Percentiles rank a stretch among this genome's conserved stretches.
phyloP scores from a whole-genome alignment of 2,113 vertebrate species.

The Synodontis membranacea region DNA sequence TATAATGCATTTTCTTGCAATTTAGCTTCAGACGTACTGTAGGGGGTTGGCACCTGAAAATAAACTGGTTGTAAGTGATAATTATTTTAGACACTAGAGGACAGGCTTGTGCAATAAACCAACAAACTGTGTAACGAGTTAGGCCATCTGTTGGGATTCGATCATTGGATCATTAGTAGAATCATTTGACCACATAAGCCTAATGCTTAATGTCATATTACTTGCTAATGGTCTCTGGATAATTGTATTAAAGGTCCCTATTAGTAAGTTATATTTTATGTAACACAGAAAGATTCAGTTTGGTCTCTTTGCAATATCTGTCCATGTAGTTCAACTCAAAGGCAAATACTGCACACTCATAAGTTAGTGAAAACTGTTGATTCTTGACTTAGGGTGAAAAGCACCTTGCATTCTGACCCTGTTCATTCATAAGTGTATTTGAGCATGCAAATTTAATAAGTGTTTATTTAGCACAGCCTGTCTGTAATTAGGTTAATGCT shows the following conservation, averaged over 20 bases:
- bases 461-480: conserved; percentile 55
- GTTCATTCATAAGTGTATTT: conserved; percentile 54
- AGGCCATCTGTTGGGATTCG: background rate
- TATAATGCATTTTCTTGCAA: background rate
- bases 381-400: conserved; percentile 19
- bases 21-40: background rate
- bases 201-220: background rate
- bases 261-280: background rate
- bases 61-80: background rate
- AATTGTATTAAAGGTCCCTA: background rate
- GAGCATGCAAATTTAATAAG: conserved; percentile 63
- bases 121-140: background rate
- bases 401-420: conserved; percentile 29
- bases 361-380: conserved; percentile 40
- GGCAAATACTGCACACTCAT: conserved; percentile 6
- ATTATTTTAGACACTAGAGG: conserved; percentile 24
- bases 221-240: background rate
- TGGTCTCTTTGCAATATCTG: background rate
- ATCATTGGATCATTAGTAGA: conserved; percentile 7
- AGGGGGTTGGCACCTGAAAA: background rate
- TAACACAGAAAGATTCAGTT: background rate
- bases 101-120: conserved; percentile 42
- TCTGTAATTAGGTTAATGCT: conserved; percentile 61
- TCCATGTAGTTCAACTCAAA: background rate
- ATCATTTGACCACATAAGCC: conserved; percentile 1